phyloP scores from a whole-genome alignment of 2,797 vertebrate genomes.

The Rhodeus uyekii region DNA sequence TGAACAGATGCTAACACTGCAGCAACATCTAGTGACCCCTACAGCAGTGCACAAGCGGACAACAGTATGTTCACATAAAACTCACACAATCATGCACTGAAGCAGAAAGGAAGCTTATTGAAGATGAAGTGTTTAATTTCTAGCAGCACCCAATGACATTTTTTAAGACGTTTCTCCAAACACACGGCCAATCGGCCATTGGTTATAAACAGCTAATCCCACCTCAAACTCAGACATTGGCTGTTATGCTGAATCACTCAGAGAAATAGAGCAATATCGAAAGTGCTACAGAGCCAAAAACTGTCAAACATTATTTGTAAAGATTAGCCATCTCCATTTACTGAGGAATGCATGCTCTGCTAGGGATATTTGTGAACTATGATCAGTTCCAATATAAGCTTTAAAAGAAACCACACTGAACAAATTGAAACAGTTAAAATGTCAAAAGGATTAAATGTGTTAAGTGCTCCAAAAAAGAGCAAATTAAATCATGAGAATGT shows the following conservation, averaged over 20 bases:
- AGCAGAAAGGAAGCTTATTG: not conserved
- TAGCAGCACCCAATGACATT: not conserved
- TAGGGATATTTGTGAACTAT: not conserved
- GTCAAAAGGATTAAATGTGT: not conserved
- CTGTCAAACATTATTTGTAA: not conserved
- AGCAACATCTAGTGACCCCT: conserved; percentile 56
- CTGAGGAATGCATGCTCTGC: not conserved
- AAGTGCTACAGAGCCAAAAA: not conserved
- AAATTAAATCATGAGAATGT: not conserved
- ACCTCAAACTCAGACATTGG: not conserved
- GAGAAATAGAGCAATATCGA: not conserved
- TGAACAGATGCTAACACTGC: conserved; percentile 60
- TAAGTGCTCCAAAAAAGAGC: not conserved
- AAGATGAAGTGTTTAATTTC: not conserved
- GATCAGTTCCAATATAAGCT: not conserved
- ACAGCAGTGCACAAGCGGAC: conserved; percentile 53
- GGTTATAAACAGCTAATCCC: not conserved
- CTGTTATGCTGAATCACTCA: not conserved
- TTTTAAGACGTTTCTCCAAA: not conserved
- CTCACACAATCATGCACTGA: not conserved
- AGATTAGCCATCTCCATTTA: not conserved
- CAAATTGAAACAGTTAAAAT: not conserved
- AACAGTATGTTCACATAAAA: conserved; percentile 1
- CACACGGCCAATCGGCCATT: not conserved
- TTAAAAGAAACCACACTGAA: not conserved